Base-by-base conservation (phyloP, 2,797 vertebrate species). In the Halcyon badia region DNA sequence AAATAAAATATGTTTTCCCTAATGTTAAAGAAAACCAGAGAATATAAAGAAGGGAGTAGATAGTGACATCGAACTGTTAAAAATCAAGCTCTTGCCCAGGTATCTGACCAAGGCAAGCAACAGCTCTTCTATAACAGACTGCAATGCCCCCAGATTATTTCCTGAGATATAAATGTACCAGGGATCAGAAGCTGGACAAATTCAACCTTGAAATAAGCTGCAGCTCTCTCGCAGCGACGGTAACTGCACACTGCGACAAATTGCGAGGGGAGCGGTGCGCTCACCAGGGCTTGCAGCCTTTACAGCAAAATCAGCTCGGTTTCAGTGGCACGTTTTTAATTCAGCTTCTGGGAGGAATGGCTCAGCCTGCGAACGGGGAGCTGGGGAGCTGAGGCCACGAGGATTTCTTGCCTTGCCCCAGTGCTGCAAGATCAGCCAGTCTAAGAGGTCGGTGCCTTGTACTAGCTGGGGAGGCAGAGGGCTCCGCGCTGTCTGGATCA, bases 141-240 rank as follows among this genome's bases (percentile, higher is more conserved):
- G 57, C 25, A 19, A 62, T 6, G 11, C 48, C 81, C 86, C 49
- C 83, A 62, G 42, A 72, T 89, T 75, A 83, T 93, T 95, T 82
- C 80, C 85, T 88, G 85, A 64, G 94, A 90, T 80, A 85, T 71
- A 77, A 88, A 89, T 94, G 86, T 92, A 92, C 69, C 20, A 14
- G 85, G 89, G 91, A 86, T 5, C 61, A 68, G 83, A 89, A 94
- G 85, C 76, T 80, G 94, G 92, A 94, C 89, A 94, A 94, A 94
- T 87, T 95, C 81, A 94, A 82, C 94, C 94, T 92, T 94, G 95
- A 90, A 92, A 94, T 87, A 69, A 94, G 87, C 83, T 4, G 46
- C 95, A 78, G 89, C 83, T 95, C 83, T 78, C 73, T 94, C 16
- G 3, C 86, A 37, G 95, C 2, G 60, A 14, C 31, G 1, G 72